These are phyloP conservation scores for Myotis vivesi DNA, from an alignment of 2,797 vertebrate genomes.

Conservation along the genomic window DNA sequence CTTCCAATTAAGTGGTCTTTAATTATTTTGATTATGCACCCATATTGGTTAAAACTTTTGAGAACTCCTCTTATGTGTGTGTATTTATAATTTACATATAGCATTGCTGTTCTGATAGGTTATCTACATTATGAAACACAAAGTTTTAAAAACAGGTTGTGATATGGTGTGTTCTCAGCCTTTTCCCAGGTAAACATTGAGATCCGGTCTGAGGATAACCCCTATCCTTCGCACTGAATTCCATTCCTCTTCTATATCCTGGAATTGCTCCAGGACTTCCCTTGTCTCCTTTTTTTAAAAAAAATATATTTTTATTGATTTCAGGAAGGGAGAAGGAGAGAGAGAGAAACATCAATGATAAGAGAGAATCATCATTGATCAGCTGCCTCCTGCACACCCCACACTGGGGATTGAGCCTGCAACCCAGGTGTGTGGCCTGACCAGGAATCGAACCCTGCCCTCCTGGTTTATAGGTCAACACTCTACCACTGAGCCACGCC, in stretches of 20 bases:
- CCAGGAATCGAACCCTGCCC: too few species aligned
- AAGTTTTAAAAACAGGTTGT: neutral
- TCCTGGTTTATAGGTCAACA: too few species aligned
- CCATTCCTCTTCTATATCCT: neutral
- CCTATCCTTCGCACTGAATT: too few species aligned
- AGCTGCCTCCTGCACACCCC: too few species aligned
- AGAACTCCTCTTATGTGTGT: neutral
- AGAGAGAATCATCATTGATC: too few species aligned
- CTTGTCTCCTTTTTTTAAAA: neutral
- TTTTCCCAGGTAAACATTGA: neutral
- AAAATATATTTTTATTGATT: too few species aligned
- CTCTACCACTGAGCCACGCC: too few species aligned
- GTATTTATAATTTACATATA: neutral
- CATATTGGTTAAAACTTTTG: neutral
- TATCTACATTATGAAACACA: neutral
- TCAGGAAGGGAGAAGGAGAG: too few species aligned
- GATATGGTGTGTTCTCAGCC: neutral
- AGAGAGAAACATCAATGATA: too few species aligned
- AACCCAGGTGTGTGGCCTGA: too few species aligned
- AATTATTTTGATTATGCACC: neutral
- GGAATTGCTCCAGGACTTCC: neutral
- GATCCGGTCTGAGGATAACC: neutral
- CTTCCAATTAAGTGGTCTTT: conserved; percentile 3
- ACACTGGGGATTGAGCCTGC: too few species aligned
- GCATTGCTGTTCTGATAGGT: neutral